Percentiles rank a stretch among this genome's conserved stretches.
Conservation (phyloP, 2,797 vertebrate genomes). For the Odontamblyopus rebecca region DNA sequence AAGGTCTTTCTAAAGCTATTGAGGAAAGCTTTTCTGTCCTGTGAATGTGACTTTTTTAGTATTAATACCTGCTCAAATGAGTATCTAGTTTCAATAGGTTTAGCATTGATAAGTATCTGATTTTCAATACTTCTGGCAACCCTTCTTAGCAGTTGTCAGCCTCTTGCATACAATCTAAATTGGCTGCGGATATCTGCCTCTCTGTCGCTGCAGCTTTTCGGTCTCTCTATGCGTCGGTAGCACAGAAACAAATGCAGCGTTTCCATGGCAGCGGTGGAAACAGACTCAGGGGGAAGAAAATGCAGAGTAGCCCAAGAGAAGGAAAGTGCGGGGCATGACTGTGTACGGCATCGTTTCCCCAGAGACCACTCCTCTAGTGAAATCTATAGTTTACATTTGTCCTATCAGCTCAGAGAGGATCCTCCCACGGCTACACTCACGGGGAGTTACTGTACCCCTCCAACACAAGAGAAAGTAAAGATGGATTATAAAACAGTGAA, state of each 20-base stretch:
- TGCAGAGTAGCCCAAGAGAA: constrained; percentile 53
- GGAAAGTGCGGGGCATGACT: constrained; percentile 28
- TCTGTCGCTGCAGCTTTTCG: constrained; percentile 39
- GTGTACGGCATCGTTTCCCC: constrained; percentile 52
- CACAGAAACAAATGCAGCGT: constrained; percentile 56
- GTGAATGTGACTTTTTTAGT: too few species aligned
- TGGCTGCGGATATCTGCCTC: constrained; percentile 22
- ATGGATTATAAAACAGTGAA: not conserved
- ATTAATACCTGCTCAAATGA: too few species aligned
- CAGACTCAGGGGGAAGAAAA: constrained; percentile 52
- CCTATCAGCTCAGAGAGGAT: constrained; percentile 28
- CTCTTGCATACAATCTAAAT: constrained; percentile 28
- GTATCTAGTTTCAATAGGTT: too few species aligned
- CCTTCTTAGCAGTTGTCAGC: constrained; percentile 5
- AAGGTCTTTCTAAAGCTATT: too few species aligned
- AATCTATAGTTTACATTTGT: constrained; percentile 46
- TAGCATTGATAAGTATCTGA: too few species aligned
- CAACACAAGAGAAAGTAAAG: not conserved
- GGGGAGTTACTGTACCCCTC: constrained; percentile 9
- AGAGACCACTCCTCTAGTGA: constrained; percentile 49
- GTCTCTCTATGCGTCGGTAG: constrained; percentile 43
- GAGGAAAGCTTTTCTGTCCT: too few species aligned
- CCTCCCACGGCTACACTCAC: constrained; percentile 38
- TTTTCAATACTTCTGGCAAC: too few species aligned
- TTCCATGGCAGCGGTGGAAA: constrained; percentile 61